These are phyloP conservation scores for Drosophila simulans DNA, from an alignment of 1,140 invertebrate species.

Conservation along the genomic window DNA sequence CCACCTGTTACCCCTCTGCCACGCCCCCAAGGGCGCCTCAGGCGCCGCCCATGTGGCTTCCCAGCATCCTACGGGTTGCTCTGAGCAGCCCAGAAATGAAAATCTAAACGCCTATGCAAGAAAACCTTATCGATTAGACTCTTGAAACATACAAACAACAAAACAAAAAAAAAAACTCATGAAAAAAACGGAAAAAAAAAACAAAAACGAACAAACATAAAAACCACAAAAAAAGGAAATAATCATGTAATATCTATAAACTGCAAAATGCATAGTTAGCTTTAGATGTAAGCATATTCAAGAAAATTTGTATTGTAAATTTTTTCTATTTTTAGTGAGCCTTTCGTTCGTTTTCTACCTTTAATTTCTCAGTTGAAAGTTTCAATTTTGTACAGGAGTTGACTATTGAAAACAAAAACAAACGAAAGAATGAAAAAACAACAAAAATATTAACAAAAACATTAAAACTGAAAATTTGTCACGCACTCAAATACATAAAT, in stretches of 20 bases:
- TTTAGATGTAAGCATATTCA: constrained; percentile 57
- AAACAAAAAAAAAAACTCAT: constrained; percentile 28
- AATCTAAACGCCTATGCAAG: constrained; percentile 19
- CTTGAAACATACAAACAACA: constrained; percentile 49
- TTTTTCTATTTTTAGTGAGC: constrained; percentile 67
- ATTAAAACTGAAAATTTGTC: constrained; percentile 67
- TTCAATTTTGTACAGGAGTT: constrained; percentile 75
- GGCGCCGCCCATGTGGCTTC: constrained; percentile 44
- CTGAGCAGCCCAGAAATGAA: constrained; percentile 49
- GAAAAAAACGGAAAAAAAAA: constrained; percentile 39
- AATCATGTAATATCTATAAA: constrained; percentile 45
- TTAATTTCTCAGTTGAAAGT: constrained; percentile 44
- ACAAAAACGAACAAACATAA: constrained; percentile 33
- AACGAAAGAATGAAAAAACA: constrained; percentile 9
- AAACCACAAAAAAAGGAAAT: constrained; percentile 42
- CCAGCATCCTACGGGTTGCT: constrained; percentile 54
- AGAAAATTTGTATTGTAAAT: constrained; percentile 75
- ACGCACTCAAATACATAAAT: constrained; percentile 71
- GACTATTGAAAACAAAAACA: constrained; percentile 52
- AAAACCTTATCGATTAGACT: constrained; percentile 46
- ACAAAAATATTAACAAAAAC: constrained; percentile 35
- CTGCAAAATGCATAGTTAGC: constrained; percentile 58
- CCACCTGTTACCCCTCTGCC: constrained; percentile 16
- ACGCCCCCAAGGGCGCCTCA: constrained; percentile 36
- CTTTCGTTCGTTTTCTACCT: constrained; percentile 48